Evolutionary conservation across 2,888 invertebrate genomes (phyloP).

Genomic region (Apamea sordens): DNA sequence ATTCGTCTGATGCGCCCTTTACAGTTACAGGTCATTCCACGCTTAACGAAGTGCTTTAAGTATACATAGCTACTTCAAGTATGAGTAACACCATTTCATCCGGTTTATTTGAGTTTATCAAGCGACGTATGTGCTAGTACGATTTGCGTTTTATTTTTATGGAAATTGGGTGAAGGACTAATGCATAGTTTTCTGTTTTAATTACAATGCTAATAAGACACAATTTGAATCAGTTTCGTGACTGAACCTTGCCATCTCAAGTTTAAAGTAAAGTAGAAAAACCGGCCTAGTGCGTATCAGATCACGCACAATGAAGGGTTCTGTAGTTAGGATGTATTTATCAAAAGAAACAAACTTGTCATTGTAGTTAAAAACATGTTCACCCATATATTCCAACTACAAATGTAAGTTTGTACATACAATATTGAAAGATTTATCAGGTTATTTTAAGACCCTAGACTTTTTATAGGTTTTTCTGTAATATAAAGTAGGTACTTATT

Average conservation of each 20-base stretch:
- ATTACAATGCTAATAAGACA: background rate
- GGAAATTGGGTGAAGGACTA: background rate
- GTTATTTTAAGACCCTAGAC: too few relatives aligned
- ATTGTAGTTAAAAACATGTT: too few relatives aligned
- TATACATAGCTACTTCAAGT: constrained; percentile 45
- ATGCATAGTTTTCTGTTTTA: background rate
- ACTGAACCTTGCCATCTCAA: background rate
- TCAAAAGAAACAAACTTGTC: too few relatives aligned
- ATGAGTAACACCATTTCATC: constrained; percentile 44
- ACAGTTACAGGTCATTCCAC: constrained; percentile 50
- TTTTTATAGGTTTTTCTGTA: too few relatives aligned
- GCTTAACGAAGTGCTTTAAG: constrained; percentile 50
- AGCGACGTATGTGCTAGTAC: background rate
- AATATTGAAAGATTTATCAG: too few relatives aligned
- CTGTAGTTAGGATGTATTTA: too few relatives aligned
- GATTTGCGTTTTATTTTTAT: background rate
- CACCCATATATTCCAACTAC: too few relatives aligned
- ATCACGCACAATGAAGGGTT: too few relatives aligned
- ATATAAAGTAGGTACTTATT: too few relatives aligned
- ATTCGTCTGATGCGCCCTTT: constrained; percentile 58
- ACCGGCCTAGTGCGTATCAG: too few relatives aligned
- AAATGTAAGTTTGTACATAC: too few relatives aligned
- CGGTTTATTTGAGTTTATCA: constrained; percentile 41
- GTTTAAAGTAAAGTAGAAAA: background rate
- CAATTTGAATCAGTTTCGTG: background rate